Base-by-base conservation (phyloP, 2,888 invertebrate species). In the Macroteleia sp. region DNA sequence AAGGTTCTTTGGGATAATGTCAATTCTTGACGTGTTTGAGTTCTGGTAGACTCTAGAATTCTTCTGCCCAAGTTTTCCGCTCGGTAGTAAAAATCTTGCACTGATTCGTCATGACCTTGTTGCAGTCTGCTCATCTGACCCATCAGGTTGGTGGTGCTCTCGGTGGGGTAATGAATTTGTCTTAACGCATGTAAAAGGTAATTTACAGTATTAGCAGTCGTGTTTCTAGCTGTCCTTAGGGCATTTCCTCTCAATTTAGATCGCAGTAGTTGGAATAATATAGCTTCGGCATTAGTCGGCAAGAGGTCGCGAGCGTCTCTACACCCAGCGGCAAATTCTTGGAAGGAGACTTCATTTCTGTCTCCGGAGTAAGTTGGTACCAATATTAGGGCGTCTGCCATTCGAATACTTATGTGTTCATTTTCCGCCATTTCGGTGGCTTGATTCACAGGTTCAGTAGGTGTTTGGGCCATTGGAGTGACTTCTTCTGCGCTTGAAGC, bases 61-160 rank as follows among this genome's bases (percentile, higher is more conserved):
- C 9, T 10, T 9, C 17, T 22, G 0, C 25, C 39, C 9, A 39
- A 54, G 16, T 54, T 28, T 39, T 36, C 9, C 0, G 17, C 0
- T 6, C 54, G 12, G 14, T 12, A 54, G 28, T 10, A 54, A 39
- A 39, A 54, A n/a, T 25, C 5, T 22, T 42, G 42, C 20, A 39
- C 39, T 4, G 8, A 9, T 32, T 32, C 32, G n/a, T 32, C 10
- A 10, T 10, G 9, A 2, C 10, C 2, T 32, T 32, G 32, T 10
- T 10, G 32, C 3, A 32, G 32, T 9, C 6, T 10, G 2, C 32
- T 10, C 8, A 32, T 10, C 10, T 10, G 3, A 32, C 32, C n/a
- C 5, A 4, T 8, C 10, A 32, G 10, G 8, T 2, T 32, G 10
- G 2, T 32, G 10, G 10, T 4, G 39, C 14, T 14, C 14, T 39